Evolutionary conservation across 2,888 invertebrate genomes (phyloP), one percentile per base, ranked within the genome.

Genomic region (Microctonus hyperodae): DNA sequence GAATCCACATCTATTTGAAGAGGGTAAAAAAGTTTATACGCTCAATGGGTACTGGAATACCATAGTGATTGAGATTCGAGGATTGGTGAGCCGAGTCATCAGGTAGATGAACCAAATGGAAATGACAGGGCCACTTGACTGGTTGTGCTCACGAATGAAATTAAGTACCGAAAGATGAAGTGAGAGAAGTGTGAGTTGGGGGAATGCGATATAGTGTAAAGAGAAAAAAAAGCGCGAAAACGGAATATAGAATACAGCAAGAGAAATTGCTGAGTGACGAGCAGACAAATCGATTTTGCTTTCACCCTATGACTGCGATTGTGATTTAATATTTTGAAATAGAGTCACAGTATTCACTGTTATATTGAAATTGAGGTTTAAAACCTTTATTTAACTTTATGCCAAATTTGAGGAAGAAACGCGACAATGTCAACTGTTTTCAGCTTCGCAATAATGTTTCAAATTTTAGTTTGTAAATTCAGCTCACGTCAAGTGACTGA

Each of bases 251-350:
- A 44, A 44, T 16, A 20, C 44, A 16, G 1, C 44, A 2, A 56
- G 31, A 60, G 67, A 40, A 48, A 48, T 65, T 53, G 64, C 63
- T 57, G 62, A 63, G 56, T 65, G 71, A 73, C 64, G 64, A 66
- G 70, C 69, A 61, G 65, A 55, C 31, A 70, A 71, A 72, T 73
- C 73, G 73, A 73, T 72, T 67, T 65, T 57, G 65, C 70, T 31
- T 62, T 62, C 51, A 33, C 33, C 53, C 53, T 62, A 35, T 31
- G 35, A 62, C 35, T 51, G 22, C 53, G 35, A 44, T 6, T 44
- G 44, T 5, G 11, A 33, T 35, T 33, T 51, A 50, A 31, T 28
- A 35, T 53, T 55, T 56, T 57, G 20, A 56, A 23, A 65, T 37
- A 31, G 56, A 33, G 50, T 44, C 37, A 66, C 22, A 35, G 37